Evolutionary conservation across 2,888 invertebrate species (phyloP).

Genomic region (Nycteola revayana): DNA sequence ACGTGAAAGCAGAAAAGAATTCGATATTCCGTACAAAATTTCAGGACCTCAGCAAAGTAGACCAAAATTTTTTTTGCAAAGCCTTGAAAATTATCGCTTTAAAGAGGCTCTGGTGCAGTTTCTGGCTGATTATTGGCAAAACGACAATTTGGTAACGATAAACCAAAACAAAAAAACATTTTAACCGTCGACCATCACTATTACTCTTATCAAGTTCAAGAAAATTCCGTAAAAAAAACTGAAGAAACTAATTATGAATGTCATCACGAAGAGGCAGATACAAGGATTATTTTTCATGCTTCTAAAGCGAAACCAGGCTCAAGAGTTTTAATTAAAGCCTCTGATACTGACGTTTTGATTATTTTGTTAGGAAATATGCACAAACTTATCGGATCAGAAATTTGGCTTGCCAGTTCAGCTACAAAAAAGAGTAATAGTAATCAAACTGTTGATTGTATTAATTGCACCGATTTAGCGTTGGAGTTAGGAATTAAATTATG

Average conservation of each 20-base stretch:
- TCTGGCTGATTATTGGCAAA: slow-evolving; percentile 8
- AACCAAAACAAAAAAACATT: background rate
- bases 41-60: slow-evolving; percentile 33
- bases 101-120: slow-evolving; percentile 25
- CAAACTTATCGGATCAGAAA: slow-evolving; percentile 19
- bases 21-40: slow-evolving; percentile 15
- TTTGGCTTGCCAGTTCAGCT: slow-evolving; percentile 20
- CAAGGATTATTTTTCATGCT: slow-evolving; percentile 31
- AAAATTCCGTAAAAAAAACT: slow-evolving; percentile 11
- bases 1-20: slow-evolving; percentile 6
- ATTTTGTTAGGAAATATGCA: slow-evolving; percentile 28
- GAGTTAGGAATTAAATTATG: slow-evolving; percentile 6
- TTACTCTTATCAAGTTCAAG: too few relatives aligned
- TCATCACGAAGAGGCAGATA: slow-evolving; percentile 23
- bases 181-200: too few relatives aligned
- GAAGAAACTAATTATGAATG: slow-evolving; percentile 25
- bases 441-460: slow-evolving; percentile 22
- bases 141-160: background rate
- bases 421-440: slow-evolving; percentile 17
- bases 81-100: slow-evolving; percentile 20
- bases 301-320: slow-evolving; percentile 23
- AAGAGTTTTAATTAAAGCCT: slow-evolving; percentile 25
- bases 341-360: slow-evolving; percentile 30
- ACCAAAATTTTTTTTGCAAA: slow-evolving; percentile 17
- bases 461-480: slow-evolving; percentile 18